A percentile compares a stretch with the other conserved stretches of the same genome.
These are phyloP conservation scores for Pseudorhiza aurosa DNA, from an alignment of 30 jellyfish, hydroid and myxozoan species.

Conservation along the genomic window DNA sequence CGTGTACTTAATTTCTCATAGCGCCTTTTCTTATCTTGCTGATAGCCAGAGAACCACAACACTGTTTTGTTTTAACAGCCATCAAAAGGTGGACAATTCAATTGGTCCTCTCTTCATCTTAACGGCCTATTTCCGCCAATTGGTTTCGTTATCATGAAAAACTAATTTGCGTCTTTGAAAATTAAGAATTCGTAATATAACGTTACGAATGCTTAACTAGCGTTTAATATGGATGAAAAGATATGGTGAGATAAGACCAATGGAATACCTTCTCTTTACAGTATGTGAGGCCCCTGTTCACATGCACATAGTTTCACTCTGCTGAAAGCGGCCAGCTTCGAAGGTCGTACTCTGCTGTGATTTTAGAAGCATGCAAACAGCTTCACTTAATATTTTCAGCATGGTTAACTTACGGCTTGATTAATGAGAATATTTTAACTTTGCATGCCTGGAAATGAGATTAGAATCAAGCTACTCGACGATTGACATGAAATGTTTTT, in stretches of 20 bases:
- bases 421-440: too few relatives aligned
- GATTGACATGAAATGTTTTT: too few relatives aligned
- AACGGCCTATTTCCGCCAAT: constrained; percentile 31
- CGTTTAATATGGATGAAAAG: constrained; percentile 22
- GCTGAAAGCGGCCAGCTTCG: too few relatives aligned
- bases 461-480: too few relatives aligned
- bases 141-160: constrained; percentile 2
- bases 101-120: constrained; percentile 5
- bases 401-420: too few relatives aligned
- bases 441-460: too few relatives aligned
- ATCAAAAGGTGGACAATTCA: constrained; percentile 1
- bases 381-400: too few relatives aligned
- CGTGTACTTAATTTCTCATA: constrained; percentile 19
- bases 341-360: too few relatives aligned
- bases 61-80: neutral
- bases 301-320: too few relatives aligned
- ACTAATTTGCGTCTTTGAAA: constrained; percentile 12
- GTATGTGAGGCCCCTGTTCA: too few relatives aligned
- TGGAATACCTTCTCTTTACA: too few relatives aligned
- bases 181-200: neutral
- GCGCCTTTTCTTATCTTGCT: constrained; percentile 42
- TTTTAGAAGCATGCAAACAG: too few relatives aligned
- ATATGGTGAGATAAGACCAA: neutral
- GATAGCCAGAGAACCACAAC: constrained; percentile 53
- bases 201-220: constrained; percentile 28